These are phyloP conservation scores for Microctenopoma steveboyesi DNA, from an alignment of 2,797 vertebrate genomes.

Conservation along the genomic window DNA sequence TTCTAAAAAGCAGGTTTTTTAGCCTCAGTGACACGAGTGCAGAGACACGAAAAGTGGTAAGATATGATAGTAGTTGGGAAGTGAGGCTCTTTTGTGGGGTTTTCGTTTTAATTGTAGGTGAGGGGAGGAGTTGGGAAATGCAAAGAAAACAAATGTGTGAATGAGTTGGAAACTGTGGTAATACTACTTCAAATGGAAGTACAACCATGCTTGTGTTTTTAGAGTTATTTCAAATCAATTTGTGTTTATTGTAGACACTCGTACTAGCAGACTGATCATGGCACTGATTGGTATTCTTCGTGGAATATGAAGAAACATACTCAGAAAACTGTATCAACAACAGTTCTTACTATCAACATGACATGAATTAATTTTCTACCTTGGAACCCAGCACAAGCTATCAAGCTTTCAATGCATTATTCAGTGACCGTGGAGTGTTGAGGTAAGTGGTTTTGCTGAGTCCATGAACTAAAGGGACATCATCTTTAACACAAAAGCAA, in stretches of 20 bases:
- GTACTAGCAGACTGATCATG: no score
- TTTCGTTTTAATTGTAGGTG: background rate
- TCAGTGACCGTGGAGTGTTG: background rate
- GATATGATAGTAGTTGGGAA: constrained; percentile 8
- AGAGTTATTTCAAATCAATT: background rate
- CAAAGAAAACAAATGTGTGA: no score
- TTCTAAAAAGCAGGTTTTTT: constrained; percentile 35
- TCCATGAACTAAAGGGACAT: background rate
- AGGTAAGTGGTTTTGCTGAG: constrained; percentile 4
- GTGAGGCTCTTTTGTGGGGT: background rate
- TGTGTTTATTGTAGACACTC: background rate
- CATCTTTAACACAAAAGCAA: background rate
- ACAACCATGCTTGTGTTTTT: no score
- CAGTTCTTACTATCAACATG: background rate
- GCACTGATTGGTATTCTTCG: no score
- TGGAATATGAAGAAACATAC: background rate
- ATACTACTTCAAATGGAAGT: no score
- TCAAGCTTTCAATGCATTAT: constrained; percentile 1
- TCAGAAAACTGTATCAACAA: background rate
- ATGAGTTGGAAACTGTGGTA: no score
- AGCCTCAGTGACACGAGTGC: constrained; percentile 11
- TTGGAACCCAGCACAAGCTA: no score
- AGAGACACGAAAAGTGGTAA: constrained; percentile 17
- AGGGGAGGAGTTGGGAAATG: background rate
- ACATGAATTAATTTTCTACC: background rate